Evolutionary conservation across 2,113 vertebrate genomes (phyloP), one percentile per base, ranked within the genome.

Genomic region (Tupaia tana): DNA sequence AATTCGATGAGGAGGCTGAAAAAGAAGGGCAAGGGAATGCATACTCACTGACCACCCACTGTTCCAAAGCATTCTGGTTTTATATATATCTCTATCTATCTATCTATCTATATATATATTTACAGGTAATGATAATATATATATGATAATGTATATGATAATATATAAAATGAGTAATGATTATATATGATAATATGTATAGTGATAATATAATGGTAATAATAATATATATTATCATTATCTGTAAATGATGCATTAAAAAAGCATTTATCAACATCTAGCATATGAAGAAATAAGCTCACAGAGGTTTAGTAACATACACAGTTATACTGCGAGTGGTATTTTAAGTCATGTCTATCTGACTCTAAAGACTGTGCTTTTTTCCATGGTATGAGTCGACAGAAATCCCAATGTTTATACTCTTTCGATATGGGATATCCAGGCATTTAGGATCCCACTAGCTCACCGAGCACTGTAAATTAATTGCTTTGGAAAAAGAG

Each of bases 11-110:
- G 74, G 27, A n/a, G 43, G 43, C n/a, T 59, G 20, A 34, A 93
- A 81, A 91, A 19, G 18, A 80, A 89, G 84, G 94, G 34, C 86
- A 83, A 86, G 89, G 34, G 67, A 78, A 81, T 89, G 69, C 95
- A 34, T 54, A 80, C 31, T 93, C 78, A 81, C 13, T 86, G 69
- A 84, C 13, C 29, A 93, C 27, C 52, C 20, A 27, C 69, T 92
- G 3, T 64, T 24, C 69, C 43, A 78, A 80, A 66, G 34, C 66
- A 10, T 27, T 66, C 16, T 89, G n/a, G 25, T 89, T 86, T 94
- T 25, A 31, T 63, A 24, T 82, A 74, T 85, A 29, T 82, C 27
- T n/a, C 10, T 73, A 22, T 20, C 9, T 59, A 14, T 59, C 9
- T 59, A 59, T 59, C 9, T 59, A 11, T 59, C 9, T 59, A 59